Evolutionary conservation across 2,113 vertebrate genomes (phyloP), one percentile per base, ranked within the genome.

Genomic region (Notiomystis cincta): DNA sequence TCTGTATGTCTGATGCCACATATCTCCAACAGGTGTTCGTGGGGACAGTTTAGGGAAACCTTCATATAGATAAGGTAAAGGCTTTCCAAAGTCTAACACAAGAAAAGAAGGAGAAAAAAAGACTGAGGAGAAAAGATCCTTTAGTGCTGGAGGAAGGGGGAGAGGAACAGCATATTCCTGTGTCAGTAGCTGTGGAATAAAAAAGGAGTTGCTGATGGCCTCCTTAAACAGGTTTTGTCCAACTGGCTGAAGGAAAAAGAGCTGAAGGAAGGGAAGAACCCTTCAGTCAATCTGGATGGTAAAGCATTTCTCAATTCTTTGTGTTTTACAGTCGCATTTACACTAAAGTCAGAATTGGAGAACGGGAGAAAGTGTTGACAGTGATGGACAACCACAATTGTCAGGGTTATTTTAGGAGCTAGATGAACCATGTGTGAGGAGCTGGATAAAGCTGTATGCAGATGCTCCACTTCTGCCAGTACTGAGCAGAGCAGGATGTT

Each of bases 21-120:
- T 51, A n/a, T 80, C 35, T 65, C 35, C 69, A 53, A 1, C 18
- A 48, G n/a, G 0, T 2, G 0, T 47, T 65, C 1, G 2, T 51
- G 31, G 24, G 56, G 50, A 21, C 8, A 18, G 28, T 31, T 64
- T 17, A 42, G 58, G 76, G 54, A 50, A 44, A 38, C 1, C 30
- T 66, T 87, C 18, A 9, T 5, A 0, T 0, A 13, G 45, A 17
- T 45, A 14, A 80, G 31, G 6, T 69, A 31, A 81, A 91, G 38
- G 37, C 6, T 80, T 6, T 69, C 67, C 28, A n/a, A 44, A 83
- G 30, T 35, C 61, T 72, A 11, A 31, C 40, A 23, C 35, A 6
- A 87, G 6, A 28, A 69, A 82, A 17, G 15, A 25, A 45, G 6
- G 9, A 14, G 31, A 5, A 15, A 21, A 44, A 44, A 14, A 6